Base-by-base conservation (phyloP, 1,140 invertebrate genomes). In the Drosophila cardini region DNA sequence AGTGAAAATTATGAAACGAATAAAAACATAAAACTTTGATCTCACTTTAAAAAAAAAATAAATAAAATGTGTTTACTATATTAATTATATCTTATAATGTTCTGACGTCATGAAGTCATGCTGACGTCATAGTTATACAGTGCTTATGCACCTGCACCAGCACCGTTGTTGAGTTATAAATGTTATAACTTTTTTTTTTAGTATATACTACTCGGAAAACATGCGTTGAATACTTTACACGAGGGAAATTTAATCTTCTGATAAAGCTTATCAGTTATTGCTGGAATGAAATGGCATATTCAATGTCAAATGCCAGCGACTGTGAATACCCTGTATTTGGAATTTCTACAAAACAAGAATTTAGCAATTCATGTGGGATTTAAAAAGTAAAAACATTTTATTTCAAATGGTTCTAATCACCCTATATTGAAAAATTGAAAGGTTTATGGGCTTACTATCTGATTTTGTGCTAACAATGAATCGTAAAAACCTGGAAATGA, bases 21-120 rank as follows among this genome's bases (percentile, higher is more conserved):
- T 76, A 87, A 87, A 26, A 82, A 86, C 78, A 84, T 80, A 72
- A 76, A 87, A 87, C 82, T 89, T 89, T 87, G 84, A 87, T 87
- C 84, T 87, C 84, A 87, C 76, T 82, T 89, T 63, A 50, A 64
- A 77, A 78, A 52, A 71, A 56, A 40, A 15, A n/a, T n/a, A n/a
- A 21, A 32, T 10, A n/a, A 45, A 40, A 40, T 40, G 38, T 40
- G 38, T 40, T 40, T 40, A 13, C 11, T 40, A 40, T 40, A 6
- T 40, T 1, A 40, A 13, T 40, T 40, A 40, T n/a, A 13, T 11
- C 10, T 10, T n/a, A 11, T 40, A 5, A 13, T 4, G 2, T 13
- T n/a, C 8, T 52, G 30, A 50, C 7, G 48, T 52, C n/a, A 30
- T 13, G 3, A 32, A 34, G 32, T 32, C 26, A 32, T 52, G 48